Conservation (phyloP, 2,797 vertebrate species). For the Pteropus rufus region DNA sequence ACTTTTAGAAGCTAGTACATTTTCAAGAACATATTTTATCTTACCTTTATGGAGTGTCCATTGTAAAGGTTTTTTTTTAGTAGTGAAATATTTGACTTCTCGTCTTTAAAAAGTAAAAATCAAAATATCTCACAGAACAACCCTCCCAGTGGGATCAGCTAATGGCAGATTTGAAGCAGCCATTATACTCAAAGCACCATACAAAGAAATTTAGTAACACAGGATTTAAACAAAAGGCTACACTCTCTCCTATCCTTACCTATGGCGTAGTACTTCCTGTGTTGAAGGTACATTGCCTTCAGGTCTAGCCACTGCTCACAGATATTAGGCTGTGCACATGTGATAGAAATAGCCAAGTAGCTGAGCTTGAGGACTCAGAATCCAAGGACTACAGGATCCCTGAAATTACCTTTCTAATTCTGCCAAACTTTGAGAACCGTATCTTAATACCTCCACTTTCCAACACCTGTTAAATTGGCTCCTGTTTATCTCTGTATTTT, state of each 20-base stretch:
- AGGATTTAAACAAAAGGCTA: not conserved
- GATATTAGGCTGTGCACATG: not conserved
- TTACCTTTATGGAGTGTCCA: not conserved
- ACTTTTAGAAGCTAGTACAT: not conserved
- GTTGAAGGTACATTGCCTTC: not conserved
- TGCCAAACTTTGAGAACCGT: not conserved
- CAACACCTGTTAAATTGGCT: not conserved
- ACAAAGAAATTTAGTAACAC: not conserved
- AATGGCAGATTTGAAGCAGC: not conserved
- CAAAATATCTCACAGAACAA: not conserved
- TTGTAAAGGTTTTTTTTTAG: not conserved
- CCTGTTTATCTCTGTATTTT: not conserved
- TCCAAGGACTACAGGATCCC: not conserved
- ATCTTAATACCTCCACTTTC: not conserved
- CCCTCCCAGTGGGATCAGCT: not conserved
- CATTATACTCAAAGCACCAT: not conserved
- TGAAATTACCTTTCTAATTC: not conserved
- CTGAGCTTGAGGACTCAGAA: not conserved
- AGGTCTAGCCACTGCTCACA: not conserved
- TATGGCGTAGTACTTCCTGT: not conserved
- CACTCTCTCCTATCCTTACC: accelerated
- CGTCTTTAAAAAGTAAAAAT: not conserved
- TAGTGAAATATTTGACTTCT: not conserved
- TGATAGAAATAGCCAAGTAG: accelerated
- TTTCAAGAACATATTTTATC: not conserved